Evolutionary conservation across 1,140 invertebrate species (phyloP).

Genomic region (Trichoplusia ni): DNA sequence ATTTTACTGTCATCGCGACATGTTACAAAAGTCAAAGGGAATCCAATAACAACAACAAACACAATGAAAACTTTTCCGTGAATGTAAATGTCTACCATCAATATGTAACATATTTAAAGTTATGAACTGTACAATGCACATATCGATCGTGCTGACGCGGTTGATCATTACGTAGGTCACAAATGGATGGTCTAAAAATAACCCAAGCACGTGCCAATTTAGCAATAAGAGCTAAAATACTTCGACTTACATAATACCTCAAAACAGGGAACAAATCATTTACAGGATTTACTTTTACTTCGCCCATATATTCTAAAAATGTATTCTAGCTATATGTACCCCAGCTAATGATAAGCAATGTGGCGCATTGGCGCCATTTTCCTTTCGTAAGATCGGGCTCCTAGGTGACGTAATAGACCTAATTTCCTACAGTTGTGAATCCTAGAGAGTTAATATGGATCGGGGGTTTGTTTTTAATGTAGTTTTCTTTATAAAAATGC

Average conservation of each 20-base stretch:
- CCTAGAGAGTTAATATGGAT: slow-evolving; percentile 24
- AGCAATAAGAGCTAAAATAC: slow-evolving; percentile 7
- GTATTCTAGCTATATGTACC: slow-evolving; percentile 10
- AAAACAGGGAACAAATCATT: no score
- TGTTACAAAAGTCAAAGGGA: slow-evolving; percentile 67
- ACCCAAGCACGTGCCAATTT: slow-evolving; percentile 65
- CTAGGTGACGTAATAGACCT: slow-evolving; percentile 73
- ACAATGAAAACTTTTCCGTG: slow-evolving; percentile 30
- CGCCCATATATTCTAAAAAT: background rate
- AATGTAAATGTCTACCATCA: background rate
- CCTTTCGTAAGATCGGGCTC: slow-evolving; percentile 63
- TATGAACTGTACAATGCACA: background rate
- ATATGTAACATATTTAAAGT: slow-evolving; percentile 11
- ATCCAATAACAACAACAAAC: slow-evolving; percentile 73
- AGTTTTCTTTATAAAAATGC: slow-evolving; percentile 52
- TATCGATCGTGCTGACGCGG: slow-evolving; percentile 47
- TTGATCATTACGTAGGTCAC: slow-evolving; percentile 36
- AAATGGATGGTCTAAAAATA: slow-evolving; percentile 68
- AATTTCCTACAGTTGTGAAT: slow-evolving; percentile 50
- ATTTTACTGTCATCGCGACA: slow-evolving; percentile 74
- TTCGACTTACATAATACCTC: slow-evolving; percentile 21
- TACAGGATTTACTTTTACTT: background rate
- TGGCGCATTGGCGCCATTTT: slow-evolving; percentile 81
- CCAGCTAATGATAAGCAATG: slow-evolving; percentile 49
- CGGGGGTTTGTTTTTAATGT: slow-evolving; percentile 44